A percentile compares a stretch with the other conserved stretches of the same genome.
These are phyloP conservation scores for Zalophus californianus DNA, from an alignment of 2,797 vertebrate species.

Conservation along the genomic window DNA sequence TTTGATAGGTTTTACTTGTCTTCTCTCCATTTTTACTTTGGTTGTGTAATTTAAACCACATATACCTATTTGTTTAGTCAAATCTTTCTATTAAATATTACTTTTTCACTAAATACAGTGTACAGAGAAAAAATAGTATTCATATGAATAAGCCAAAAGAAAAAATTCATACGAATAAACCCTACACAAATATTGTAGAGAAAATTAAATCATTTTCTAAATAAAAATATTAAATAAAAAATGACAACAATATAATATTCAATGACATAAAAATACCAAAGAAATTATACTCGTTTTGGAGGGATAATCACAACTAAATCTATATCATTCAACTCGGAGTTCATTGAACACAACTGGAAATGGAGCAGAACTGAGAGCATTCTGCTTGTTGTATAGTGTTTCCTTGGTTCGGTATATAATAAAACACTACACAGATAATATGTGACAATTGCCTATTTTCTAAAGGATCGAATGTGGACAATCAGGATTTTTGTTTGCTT, in stretches of 20 bases:
- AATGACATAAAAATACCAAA: not conserved
- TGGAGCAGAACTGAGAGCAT: not conserved
- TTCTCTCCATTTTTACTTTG: conserved; percentile 7
- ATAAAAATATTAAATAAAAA: not conserved
- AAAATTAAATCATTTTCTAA: conserved; percentile 47
- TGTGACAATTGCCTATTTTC: not conserved
- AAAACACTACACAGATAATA: not conserved
- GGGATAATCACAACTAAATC: not conserved
- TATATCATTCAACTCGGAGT: not conserved
- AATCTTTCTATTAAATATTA: not conserved
- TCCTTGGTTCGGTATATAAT: not conserved
- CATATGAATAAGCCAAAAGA: not conserved
- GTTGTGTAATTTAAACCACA: not conserved
- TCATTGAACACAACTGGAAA: not conserved
- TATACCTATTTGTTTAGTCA: not conserved
- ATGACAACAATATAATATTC: conserved; percentile 7
- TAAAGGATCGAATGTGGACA: not conserved
- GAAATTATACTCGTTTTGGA: not conserved
- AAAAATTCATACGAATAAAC: not conserved
- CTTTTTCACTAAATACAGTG: not conserved
- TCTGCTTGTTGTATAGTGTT: not conserved
- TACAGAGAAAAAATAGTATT: not conserved
- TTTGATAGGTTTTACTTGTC: not conserved
- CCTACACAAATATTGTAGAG: not conserved
- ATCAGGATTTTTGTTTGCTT: not conserved